Evolutionary conservation across 1,140 invertebrate genomes (phyloP).

Genomic region (Steinernema feltiae): DNA sequence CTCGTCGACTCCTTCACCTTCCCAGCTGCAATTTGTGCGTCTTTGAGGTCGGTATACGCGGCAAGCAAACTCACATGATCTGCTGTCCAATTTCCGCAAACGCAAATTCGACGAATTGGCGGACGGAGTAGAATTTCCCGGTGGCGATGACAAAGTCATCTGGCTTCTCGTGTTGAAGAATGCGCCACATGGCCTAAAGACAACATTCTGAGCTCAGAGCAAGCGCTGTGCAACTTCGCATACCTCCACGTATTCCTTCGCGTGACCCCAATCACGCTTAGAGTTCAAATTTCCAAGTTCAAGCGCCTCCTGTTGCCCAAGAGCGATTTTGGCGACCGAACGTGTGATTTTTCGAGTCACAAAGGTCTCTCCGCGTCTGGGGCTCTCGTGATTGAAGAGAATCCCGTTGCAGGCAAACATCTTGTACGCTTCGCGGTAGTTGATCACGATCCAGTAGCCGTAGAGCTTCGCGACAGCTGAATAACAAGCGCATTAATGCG

Average conservation of each 20-base stretch:
- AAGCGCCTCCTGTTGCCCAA: conserved; percentile 77
- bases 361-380: conserved; percentile 90
- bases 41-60: not conserved
- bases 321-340: conserved; percentile 86
- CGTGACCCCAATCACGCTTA: conserved; percentile 98
- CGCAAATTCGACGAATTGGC: conserved; percentile 87
- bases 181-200: conserved; percentile 95
- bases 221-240: conserved; percentile 10
- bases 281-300: conserved; percentile 93
- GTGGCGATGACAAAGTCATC: conserved; percentile 97
- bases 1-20: conserved; percentile 76
- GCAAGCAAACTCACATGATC: conserved; percentile 60
- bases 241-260: conserved; percentile 94
- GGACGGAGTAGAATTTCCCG: conserved; percentile 84
- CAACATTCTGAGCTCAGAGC: conserved; percentile 12
- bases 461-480: conserved; percentile 94
- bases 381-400: conserved; percentile 98
- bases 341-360: conserved; percentile 97
- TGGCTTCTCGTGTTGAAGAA: conserved; percentile 86
- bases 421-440: conserved; percentile 93
- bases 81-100: conserved; percentile 67
- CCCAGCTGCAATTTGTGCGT: conserved; percentile 66
- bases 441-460: conserved; percentile 95
- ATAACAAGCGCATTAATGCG: no score
- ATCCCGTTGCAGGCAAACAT: conserved; percentile 99